Evolutionary conservation across 2,888 invertebrate species (phyloP), one percentile per base, ranked within the genome.

Genomic region (Patella pellucida): DNA sequence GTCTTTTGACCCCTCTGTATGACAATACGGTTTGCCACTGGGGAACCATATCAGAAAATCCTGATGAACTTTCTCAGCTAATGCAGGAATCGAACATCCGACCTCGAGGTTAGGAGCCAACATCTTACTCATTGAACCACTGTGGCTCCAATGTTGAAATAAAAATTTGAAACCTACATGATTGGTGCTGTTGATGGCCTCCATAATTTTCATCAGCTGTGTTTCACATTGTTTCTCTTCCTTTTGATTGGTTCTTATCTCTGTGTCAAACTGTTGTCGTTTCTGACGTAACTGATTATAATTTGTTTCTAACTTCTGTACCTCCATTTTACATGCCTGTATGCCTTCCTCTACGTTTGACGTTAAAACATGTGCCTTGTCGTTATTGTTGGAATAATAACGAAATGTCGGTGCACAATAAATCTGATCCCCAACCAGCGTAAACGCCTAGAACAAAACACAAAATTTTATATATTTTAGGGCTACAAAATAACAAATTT

Each of bases 321-420:
- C 71, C n/a, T 84, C 81, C 4, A 74, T 74, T 67, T 81, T 76
- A 15, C 80, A 70, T 19, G 75, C 71, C 4, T 68, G 73, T n/a
- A 90, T 89, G 71, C 88, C 85, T 56, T 88, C 88, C 79, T 89
- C 87, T 1, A 89, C 85, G 78, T 86, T 87, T 11, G 87, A 79
- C 15, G 86, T 87, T n/a, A 90, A 83, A 62, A 82, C 84, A 68
- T 80, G 81, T 0, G 86, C 85, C 51, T 82, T 84, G 51, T 83
- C 84, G 50, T 76, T 82, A 62, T 84, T 86, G 50, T 80, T 82
- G 14, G 89, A 87, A 77, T 89, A 90, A 77, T 87, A 89, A 1
- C 90, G 82, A 78, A 89, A 88, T 23, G 86, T 88, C 0, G 89
- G 89, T 1, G 68, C 52, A 70, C 86, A 81, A 77, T 80, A 85